phyloP scores from a whole-genome alignment of 2,888 invertebrate species.

The Callosobruchus maculatus region DNA sequence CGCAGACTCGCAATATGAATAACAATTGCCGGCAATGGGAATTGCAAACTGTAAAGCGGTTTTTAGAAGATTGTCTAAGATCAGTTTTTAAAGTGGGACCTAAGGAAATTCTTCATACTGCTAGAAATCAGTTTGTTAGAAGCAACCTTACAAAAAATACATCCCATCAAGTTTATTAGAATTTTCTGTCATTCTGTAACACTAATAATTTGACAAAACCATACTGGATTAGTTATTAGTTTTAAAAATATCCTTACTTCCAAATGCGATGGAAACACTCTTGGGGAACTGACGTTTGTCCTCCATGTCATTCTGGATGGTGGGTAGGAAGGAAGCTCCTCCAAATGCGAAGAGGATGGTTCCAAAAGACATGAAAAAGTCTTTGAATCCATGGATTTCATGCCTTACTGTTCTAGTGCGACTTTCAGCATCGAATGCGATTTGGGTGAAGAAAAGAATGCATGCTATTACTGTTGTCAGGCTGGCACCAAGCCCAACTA shows the following conservation, averaged over 20 bases:
- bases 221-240: neutral
- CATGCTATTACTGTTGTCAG: conserved; percentile 61
- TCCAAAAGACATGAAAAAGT: conserved; percentile 68
- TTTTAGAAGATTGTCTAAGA: no score
- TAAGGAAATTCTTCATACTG: no score
- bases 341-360: conserved; percentile 70
- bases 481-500: conserved; percentile 62
- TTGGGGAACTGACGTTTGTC: conserved; percentile 63
- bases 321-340: conserved; percentile 73
- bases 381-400: conserved; percentile 55
- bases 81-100: no score
- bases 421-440: conserved; percentile 53
- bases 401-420: conserved; percentile 49
- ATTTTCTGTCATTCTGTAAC: no score
- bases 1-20: no score
- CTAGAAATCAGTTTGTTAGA: no score
- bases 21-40: no score
- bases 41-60: no score
- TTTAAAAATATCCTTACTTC: conserved; percentile 46
- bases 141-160: no score
- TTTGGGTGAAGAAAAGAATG: conserved; percentile 60
- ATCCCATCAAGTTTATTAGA: no score
- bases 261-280: conserved; percentile 60
- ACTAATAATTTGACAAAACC: no score
- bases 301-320: conserved; percentile 75